Evolutionary conservation across 2,888 invertebrate species (phyloP), one percentile per base, ranked within the genome.

Genomic region (Caenorhabditis sinica): DNA sequence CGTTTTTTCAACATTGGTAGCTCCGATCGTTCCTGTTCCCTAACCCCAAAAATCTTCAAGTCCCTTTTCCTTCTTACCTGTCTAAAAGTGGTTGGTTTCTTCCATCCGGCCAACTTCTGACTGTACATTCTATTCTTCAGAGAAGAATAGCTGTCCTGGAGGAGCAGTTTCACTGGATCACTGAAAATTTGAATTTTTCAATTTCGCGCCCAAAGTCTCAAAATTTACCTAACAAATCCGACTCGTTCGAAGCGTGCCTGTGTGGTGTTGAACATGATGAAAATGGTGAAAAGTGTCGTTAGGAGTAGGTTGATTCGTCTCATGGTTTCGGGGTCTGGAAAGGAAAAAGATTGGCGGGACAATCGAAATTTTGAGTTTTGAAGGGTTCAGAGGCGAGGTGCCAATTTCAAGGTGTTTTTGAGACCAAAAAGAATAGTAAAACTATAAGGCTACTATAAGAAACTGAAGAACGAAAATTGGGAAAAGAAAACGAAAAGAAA

Each of bases 121-220:
- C 73, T 81, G 69, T 85, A 85, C 81, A 81, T 79, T 60, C 79
- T 45, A 75, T 85, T 87, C 83, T 83, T 82, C 86, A 87, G 84
- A 2, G 87, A 87, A 82, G 86, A 86, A 85, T 87, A 86, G 72
- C 87, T 87, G 76, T 87, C 87, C 58, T 86, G 86, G 1, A 88
- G 83, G 2, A 88, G 73, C 13, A 88, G 66, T 43, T 88, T 75
- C 28, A 88, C 76, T 17, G 88, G 88, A 58, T 88, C 88, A 77
- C 88, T 88, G 79, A 15, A 87, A 69, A 23, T 20, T n/a, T 40
- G 20, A 53, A 77, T 11, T 9, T 33, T 33, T 45, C 49, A 73
- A 3, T 49, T 43, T 25, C 11, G 3, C 13, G 1, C 23, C 20
- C 45, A 15, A 20, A 23, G 1, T 33, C 15, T 30, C 2, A 63